Conservation (phyloP, 1,140 invertebrate genomes). For the Zaprionus taronus region DNA sequence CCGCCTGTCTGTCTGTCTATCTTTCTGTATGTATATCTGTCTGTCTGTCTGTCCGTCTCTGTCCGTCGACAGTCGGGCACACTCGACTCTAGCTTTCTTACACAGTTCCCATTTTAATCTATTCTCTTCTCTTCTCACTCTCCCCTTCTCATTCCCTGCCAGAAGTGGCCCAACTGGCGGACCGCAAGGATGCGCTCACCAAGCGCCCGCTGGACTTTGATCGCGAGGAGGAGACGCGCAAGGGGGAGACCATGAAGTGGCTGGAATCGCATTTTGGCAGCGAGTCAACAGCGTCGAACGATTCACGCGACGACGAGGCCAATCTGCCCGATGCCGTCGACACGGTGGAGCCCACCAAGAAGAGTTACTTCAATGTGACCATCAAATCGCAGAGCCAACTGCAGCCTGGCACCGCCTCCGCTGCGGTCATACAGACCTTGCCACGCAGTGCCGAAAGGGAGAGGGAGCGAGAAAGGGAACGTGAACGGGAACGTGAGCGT, state of each 20-base stretch:
- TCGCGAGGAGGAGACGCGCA: slow-evolving; percentile 94
- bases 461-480: slow-evolving; percentile 17
- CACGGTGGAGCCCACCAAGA: slow-evolving; percentile 86
- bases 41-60: too few species aligned
- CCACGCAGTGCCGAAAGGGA: slow-evolving; percentile 49
- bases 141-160: slow-evolving; percentile 3
- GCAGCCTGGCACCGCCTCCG: slow-evolving; percentile 14
- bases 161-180: slow-evolving; percentile 85
- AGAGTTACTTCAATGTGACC: slow-evolving; percentile 91
- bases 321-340: slow-evolving; percentile 81
- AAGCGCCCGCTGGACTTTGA: slow-evolving; percentile 92
- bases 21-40: too few species aligned
- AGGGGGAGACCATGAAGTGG: slow-evolving; percentile 95
- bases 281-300: slow-evolving; percentile 91
- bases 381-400: slow-evolving; percentile 88
- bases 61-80: too few species aligned
- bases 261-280: slow-evolving; percentile 95
- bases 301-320: slow-evolving; percentile 86
- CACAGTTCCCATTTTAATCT: not conserved
- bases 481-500: slow-evolving; percentile 1
- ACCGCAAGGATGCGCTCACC: slow-evolving; percentile 91
- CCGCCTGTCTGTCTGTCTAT: too few species aligned
- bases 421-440: slow-evolving; percentile 53
- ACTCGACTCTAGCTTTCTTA: too few species aligned
- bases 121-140: not conserved